A percentile compares a stretch with the other conserved stretches of the same genome.
These are phyloP conservation scores for Ditylenchus weischeri DNA, from an alignment of 2,888 invertebrate species.

Conservation along the genomic window DNA sequence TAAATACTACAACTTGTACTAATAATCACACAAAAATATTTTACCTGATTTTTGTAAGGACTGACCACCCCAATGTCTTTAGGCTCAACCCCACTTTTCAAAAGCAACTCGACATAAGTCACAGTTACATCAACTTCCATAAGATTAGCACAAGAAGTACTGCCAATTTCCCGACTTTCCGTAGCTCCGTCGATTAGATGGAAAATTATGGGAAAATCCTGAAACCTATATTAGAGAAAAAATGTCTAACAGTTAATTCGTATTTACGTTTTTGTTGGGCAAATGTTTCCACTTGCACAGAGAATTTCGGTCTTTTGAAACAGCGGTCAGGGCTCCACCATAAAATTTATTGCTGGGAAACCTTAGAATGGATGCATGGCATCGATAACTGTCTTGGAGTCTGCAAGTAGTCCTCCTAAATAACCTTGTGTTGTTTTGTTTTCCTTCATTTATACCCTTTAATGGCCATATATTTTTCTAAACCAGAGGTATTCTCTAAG, in stretches of 20 bases:
- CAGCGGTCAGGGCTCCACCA: slow-evolving; percentile 11
- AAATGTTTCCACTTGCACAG: slow-evolving; percentile 15
- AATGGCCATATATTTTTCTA: too few species aligned
- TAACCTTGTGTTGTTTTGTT: background rate
- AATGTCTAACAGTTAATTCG: background rate
- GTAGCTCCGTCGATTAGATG: slow-evolving; percentile 9
- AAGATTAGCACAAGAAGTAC: slow-evolving; percentile 13
- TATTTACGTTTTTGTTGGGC: slow-evolving; percentile 16
- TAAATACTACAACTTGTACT: background rate
- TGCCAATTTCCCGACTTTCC: slow-evolving; percentile 10
- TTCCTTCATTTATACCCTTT: background rate
- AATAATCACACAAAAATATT: background rate
- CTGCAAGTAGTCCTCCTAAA: slow-evolving; percentile 12
- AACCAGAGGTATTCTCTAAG: too few species aligned
- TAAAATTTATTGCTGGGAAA: slow-evolving; percentile 17
- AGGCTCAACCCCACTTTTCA: slow-evolving; percentile 10
- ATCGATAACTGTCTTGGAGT: slow-evolving; percentile 17
- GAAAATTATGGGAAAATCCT: slow-evolving; percentile 14
- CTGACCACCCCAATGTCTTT: slow-evolving; percentile 29
- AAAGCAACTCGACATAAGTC: slow-evolving; percentile 14
- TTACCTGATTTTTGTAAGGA: slow-evolving; percentile 28
- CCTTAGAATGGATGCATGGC: slow-evolving; percentile 13
- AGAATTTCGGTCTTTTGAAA: slow-evolving; percentile 9
- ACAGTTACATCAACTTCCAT: slow-evolving; percentile 16
- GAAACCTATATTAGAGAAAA: slow-evolving; percentile 9